Evolutionary conservation across 2,888 invertebrate species (phyloP).

Genomic region (Dynastes maya): DNA sequence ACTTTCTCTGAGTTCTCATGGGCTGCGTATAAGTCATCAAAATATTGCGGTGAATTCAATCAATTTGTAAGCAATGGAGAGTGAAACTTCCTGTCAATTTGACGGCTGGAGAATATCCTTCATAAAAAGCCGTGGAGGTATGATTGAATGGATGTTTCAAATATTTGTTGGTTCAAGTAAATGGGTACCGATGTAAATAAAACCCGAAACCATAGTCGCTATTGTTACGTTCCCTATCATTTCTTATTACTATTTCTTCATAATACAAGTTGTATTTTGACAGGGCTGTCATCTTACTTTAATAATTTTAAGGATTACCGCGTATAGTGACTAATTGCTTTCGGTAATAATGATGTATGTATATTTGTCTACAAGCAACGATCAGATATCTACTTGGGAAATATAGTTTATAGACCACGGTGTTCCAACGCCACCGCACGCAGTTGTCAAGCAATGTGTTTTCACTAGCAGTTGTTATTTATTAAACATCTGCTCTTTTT

Average conservation of each 20-base stretch:
- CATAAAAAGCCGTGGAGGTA: not conserved
- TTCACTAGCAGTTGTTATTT: conserved; percentile 25
- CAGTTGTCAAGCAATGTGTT: conserved; percentile 24
- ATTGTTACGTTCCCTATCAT: not conserved
- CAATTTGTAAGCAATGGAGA: conserved; percentile 17
- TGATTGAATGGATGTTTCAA: conserved; percentile 1
- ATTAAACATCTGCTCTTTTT: conserved; percentile 26
- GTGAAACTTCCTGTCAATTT: conserved; percentile 27
- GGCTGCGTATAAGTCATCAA: not conserved
- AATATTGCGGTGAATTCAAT: conserved; percentile 19
- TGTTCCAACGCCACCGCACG: not conserved
- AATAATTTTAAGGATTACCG: conserved; percentile 10
- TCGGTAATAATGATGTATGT: not conserved
- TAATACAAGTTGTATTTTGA: not conserved
- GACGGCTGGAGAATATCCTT: conserved; percentile 1
- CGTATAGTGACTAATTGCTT: not conserved
- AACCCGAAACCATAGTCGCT: not conserved
- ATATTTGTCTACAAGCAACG: not conserved
- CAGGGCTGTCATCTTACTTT: not conserved
- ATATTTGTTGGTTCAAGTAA: conserved; percentile 11
- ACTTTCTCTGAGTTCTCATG: conserved; percentile 12
- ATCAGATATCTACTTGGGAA: conserved; percentile 7
- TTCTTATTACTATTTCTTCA: not conserved
- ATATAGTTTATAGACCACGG: conserved; percentile 13
- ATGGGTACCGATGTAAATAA: conserved; percentile 1